Evolutionary conservation across 2,888 invertebrate species (phyloP), one percentile per base, ranked within the genome.

Genomic region (Poecilobothrus nobilitatus): DNA sequence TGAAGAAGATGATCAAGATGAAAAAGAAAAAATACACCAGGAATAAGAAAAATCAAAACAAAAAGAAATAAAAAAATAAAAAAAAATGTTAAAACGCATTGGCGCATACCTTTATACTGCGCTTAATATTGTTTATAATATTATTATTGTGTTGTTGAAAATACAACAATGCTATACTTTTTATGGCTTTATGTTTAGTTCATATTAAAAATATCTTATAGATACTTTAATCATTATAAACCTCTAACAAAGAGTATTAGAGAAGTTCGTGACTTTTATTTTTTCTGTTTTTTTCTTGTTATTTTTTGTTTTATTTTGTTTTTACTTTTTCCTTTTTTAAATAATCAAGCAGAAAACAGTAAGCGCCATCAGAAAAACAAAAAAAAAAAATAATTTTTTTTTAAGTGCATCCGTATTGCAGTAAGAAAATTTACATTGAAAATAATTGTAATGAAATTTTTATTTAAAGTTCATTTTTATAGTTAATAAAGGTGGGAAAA

Each of bases 211-310:
- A 53, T 53, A 53, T 53, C 53, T 53, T 53, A 53, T 53, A 53
- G n/a, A 53, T 53, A 53, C 53, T 53, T 53, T 53, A 53, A 53
- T 53, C 53, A 53, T 18, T 53, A 53, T 18, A 53, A 10, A 53
- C 53, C 53, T 53, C 15, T 53, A 53, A 53, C 53, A 53, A 53
- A 53, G 53, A 53, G 53, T 53, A 53, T 53, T 53, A 53, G 53
- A 53, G 53, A 53, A 53, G 53, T 53, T 53, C 53, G 53, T 53
- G 53, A 53, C 53, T 53, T 53, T 53, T 41, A 41, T 41, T 41
- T n/a, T 41, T 41, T 41, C 41, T 41, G 2, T 41, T 27, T 27
- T 4, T 27, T 27, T 27, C 2, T 4, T 27, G 2, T 27, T 27
- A 2, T 27, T 27, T 2, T 27, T 27, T 27, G 2, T 27, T 27